Base-by-base conservation (phyloP, 2,888 invertebrate genomes). In the Celastrina argiolus region DNA sequence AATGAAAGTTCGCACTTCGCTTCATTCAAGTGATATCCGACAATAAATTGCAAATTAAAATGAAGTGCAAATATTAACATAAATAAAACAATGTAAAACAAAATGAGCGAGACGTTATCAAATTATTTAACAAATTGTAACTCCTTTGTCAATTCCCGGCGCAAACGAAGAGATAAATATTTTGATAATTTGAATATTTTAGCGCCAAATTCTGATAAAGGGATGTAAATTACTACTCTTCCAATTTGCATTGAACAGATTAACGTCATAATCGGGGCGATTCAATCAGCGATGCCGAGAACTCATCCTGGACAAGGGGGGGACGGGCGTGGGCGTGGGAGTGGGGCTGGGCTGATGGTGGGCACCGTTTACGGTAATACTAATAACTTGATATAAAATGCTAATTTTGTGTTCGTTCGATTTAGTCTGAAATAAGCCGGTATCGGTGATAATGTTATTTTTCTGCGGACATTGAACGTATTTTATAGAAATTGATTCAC, bases 211-310 rank as follows among this genome's bases (percentile, higher is more conserved):
- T 81, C 84, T 82, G 87, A 85, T 87, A 87, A 88, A 87, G 87
- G 84, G 85, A 88, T 89, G 88, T 87, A 87, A 89, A 90, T 87
- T 87, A 85, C 86, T 85, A 84, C 83, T 87, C 83, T 83, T 87
- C 83, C 88, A 90, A 91, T 91, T 90, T 91, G 86, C 90, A 89
- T 89, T 84, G 87, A 88, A 87, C 88, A 88, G 90, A 91, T 91
- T 90, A 91, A 87, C 87, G 89, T 89, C 89, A 91, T 91, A 90
- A 89, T 89, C 90, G 85, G 81, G 78, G 81, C 83, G 88, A 89
- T 88, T 89, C 89, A 88, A 91, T 91, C 90, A 88, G 85, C 82
- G 83, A 87, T 85, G 81, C 81, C 78, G 79, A 76, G 81, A 81
- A 81, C 81, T 80, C 79, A 80, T 82, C 83, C 82, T 84, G 82